Evolutionary conservation across 2,888 invertebrate genomes (phyloP), one percentile per base, ranked within the genome.

Genomic region (Corbicula japonica): DNA sequence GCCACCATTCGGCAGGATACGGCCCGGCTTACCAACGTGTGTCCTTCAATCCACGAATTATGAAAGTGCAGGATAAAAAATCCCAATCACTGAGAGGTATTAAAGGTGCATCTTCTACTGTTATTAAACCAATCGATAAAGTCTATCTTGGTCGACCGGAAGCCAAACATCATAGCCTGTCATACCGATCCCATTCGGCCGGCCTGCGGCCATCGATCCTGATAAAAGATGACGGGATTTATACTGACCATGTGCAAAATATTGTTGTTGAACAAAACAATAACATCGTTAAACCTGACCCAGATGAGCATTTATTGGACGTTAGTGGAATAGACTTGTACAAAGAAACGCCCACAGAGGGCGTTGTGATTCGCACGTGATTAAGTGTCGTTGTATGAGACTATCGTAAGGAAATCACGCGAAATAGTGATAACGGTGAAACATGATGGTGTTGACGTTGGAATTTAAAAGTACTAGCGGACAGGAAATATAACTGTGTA

Each of bases 261-360:
- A 23, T 70, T 28, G 50, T 63, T 4, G 32, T 73, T 21, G 83
- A 83, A 52, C 76, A 76, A 41, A 83, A 79, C 48, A 83, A 83
- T 38, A 79, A 83, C 56, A 48, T 76, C 30, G 76, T 79, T 1
- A 83, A 76, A 66, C 38, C 52, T 21, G 50, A 63, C n/a, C 60
- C 23, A 28, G 79, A 79, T 41, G 56, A 70, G 15, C 46, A 71
- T 8, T 69, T 82, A 18, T 54, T 82, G 28, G 82, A 82, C 48
- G 82, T 82, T n/a, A 78, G 78, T 73, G 78, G 75, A 66, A 58
- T 82, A 52, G 82, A 82, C 56, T 63, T 82, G 60, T 82, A 79
- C 52, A 65, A 66, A 28, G 74, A 79, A 34, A 79, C 71, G 0
- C 74, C 76, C 4, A 58, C 61, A 54, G 62, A 65, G 28, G 74